Conservation (phyloP, 2,113 vertebrate genomes). For the Beaufortia kweichowensis region DNA sequence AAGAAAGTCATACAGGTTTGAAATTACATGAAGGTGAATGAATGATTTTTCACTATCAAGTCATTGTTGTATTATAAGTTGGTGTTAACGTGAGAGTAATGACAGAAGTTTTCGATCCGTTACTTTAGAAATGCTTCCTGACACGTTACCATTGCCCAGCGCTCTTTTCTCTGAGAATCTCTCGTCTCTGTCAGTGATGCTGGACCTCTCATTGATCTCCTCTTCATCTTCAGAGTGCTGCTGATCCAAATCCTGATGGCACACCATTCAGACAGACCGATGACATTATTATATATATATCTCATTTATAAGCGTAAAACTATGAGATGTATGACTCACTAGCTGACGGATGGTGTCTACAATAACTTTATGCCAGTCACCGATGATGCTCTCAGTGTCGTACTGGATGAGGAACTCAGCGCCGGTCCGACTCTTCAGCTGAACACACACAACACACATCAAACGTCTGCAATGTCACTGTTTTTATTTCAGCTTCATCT, state of each 20-base stretch:
- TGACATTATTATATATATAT: background rate
- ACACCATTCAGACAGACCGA: background rate
- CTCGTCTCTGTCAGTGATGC: slow-evolving; percentile 68
- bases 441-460: background rate
- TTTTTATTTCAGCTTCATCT: background rate
- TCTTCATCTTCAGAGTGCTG: slow-evolving; percentile 59
- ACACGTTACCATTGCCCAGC: slow-evolving; percentile 65
- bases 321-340: slow-evolving; percentile 64
- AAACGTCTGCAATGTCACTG: background rate
- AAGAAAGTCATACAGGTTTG: no score
- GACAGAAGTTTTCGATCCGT: no score
- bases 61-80: no score
- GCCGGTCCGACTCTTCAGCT: slow-evolving; percentile 85
- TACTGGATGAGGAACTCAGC: slow-evolving; percentile 91
- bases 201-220: slow-evolving; percentile 76
- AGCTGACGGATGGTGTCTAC: slow-evolving; percentile 79
- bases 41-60: no score
- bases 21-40: no score
- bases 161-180: slow-evolving; percentile 66
- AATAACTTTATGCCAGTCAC: slow-evolving; percentile 85
- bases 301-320: background rate
- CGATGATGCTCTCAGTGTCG: slow-evolving; percentile 89
- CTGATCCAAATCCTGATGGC: slow-evolving; percentile 46
- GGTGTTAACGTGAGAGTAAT: background rate
- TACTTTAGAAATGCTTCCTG: background rate